Evolutionary conservation across 2,888 invertebrate species (phyloP), one percentile per base, ranked within the genome.

Genomic region (Stramonita haemastoma): DNA sequence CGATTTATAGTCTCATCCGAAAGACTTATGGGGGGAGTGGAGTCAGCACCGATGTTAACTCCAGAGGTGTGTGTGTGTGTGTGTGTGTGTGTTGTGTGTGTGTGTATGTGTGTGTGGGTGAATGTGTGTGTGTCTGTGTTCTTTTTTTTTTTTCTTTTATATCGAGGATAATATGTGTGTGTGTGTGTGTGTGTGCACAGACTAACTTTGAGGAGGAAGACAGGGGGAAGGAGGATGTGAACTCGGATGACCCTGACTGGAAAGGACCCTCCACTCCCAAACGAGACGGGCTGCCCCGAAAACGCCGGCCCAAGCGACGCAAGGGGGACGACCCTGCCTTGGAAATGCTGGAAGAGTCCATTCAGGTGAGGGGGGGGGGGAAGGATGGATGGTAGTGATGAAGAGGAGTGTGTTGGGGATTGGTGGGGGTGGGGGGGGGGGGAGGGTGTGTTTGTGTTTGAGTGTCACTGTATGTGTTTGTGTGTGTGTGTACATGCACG

Each of bases 271-370:
- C 57, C 8, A 17, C 26, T 29, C 22, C 34, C 32, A 86, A 26
- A 26, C 22, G 8, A 32, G 86, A 77, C 1, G 73, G n/a, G 36
- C 70, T 89, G 4, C 46, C 88, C 32, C 81, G 89, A 4, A 90
- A 90, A n/a, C 87, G 89, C 34, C 66, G 90, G 8, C 89, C 88
- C 84, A 91, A 90, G 66, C 90, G 91, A 57, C 86, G 91, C 13
- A 60, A 87, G 34, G 91, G 91, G 13, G 91, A 91, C 84, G 90
- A 90, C 66, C 91, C 90, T 70, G 90, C 91, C 36, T 56, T 90
- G 26, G 91, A 91, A 83, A 88, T 90, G 57, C 66, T 89, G 86
- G 90, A 90, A 87, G 87, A 89, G 15, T 89, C 86, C 46, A 90
- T 89, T 26, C 87, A 91, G 89, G 87, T 70, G 36, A 60, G 86